Percentiles rank a stretch among this genome's conserved stretches.
These are phyloP conservation scores for Etheostoma perlongum DNA, from an alignment of 2,797 vertebrate genomes.

Conservation along the genomic window DNA sequence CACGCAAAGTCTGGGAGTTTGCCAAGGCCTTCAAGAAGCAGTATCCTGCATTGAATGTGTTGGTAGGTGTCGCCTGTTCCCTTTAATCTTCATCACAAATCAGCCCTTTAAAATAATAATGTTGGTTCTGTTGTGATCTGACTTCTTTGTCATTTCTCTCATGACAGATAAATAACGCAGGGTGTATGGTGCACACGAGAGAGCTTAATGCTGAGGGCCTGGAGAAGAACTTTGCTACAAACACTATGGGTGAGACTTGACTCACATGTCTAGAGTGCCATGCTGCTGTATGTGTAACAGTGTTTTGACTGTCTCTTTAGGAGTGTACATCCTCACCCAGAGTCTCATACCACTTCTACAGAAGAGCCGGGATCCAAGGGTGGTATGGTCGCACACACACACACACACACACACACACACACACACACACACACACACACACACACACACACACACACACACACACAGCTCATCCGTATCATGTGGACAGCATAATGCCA, in stretches of 20 bases:
- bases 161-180: conserved; percentile 84
- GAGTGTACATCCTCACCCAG: conserved; percentile 83
- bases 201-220: conserved; percentile 79
- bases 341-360: conserved; percentile 82
- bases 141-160: background rate
- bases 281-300: background rate
- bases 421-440: too few relatives aligned
- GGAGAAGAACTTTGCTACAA: conserved; percentile 86
- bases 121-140: background rate
- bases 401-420: conserved; percentile 14
- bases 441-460: conserved; percentile 18
- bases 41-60: conserved; percentile 79
- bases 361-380: conserved; percentile 83
- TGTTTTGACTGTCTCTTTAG: conserved; percentile 51
- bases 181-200: conserved; percentile 81
- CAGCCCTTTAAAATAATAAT: background rate
- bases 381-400: conserved; percentile 75
- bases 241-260: conserved; percentile 82
- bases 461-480: conserved; percentile 51
- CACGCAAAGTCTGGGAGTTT: conserved; percentile 83
- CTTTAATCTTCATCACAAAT: conserved; percentile 8
- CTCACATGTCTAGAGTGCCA: background rate
- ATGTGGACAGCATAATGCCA: conserved; percentile 64
- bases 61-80: conserved; percentile 70
- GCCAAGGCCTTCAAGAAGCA: conserved; percentile 82